phyloP scores from a whole-genome alignment of 1,140 invertebrate species.

The Reticulitermes speratus region DNA sequence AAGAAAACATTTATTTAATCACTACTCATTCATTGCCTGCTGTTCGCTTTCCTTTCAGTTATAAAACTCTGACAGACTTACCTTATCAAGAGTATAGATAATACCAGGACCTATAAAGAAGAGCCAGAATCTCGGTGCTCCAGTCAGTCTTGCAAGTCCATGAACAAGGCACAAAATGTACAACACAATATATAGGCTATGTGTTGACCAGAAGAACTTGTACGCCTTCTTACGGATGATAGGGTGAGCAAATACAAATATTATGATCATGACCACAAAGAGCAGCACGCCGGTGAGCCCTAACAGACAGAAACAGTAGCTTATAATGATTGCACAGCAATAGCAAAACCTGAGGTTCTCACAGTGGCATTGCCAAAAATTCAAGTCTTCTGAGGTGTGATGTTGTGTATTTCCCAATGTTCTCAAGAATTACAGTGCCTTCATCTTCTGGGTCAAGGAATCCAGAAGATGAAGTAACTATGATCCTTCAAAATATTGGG shows the following conservation, averaged over 20 bases:
- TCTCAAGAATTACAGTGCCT: too few species aligned
- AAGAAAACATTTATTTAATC: too few species aligned
- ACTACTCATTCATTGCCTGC: too few species aligned
- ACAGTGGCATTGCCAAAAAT: too few species aligned
- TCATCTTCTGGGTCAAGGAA: too few species aligned
- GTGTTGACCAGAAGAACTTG: conserved; percentile 97
- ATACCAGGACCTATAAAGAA: conserved; percentile 94
- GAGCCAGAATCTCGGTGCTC: conserved; percentile 90
- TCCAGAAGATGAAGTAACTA: too few species aligned
- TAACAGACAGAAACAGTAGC: conserved; percentile 47
- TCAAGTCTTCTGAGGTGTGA: too few species aligned
- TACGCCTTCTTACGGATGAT: conserved; percentile 91
- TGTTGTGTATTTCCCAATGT: too few species aligned
- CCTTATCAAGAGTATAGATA: conserved; percentile 88
- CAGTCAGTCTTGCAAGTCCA: conserved; percentile 90
- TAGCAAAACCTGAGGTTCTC: too few species aligned
- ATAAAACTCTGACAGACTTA: conserved; percentile 43
- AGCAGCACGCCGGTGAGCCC: conserved; percentile 93
- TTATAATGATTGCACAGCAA: too few species aligned
- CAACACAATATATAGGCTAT: conserved; percentile 87
- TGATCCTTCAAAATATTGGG: too few species aligned
- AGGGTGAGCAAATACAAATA: conserved; percentile 97
- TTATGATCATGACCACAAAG: conserved; percentile 91
- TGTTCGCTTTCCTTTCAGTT: too few species aligned
- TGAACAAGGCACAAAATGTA: conserved; percentile 92